A percentile compares a stretch with the other conserved stretches of the same genome.
phyloP scores from a whole-genome alignment of 2,888 invertebrate genomes.

The Neoaliturus tenellus region DNA sequence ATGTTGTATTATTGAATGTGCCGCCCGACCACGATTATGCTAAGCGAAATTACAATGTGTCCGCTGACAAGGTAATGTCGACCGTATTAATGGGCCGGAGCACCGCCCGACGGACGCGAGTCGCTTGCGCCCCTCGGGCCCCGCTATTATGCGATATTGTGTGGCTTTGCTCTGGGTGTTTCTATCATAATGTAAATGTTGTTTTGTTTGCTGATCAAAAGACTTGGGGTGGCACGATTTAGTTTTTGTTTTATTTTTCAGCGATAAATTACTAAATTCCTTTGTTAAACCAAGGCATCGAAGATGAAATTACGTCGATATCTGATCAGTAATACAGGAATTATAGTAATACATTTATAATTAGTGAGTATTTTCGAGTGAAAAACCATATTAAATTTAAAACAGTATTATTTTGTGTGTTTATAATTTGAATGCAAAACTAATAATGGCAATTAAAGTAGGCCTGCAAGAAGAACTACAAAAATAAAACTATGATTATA shows the following conservation, averaged over 20 bases:
- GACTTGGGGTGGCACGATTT: slow-evolving; percentile 15
- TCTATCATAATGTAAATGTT: slow-evolving; percentile 39
- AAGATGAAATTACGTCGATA: too few relatives aligned
- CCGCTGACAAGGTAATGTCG: slow-evolving; percentile 48
- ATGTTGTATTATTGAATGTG: slow-evolving; percentile 53
- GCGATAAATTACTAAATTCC: too few relatives aligned
- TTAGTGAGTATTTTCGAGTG: too few relatives aligned
- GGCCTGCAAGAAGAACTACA: too few relatives aligned
- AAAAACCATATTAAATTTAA: too few relatives aligned
- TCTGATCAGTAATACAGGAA: too few relatives aligned
- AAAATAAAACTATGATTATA: too few relatives aligned
- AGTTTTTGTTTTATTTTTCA: not conserved
- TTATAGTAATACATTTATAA: too few relatives aligned
- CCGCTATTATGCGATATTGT: slow-evolving; percentile 11
- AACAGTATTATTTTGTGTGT: too few relatives aligned
- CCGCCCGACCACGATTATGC: slow-evolving; percentile 52
- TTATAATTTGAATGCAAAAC: too few relatives aligned
- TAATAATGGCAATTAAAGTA: too few relatives aligned
- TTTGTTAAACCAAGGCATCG: too few relatives aligned
- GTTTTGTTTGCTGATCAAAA: slow-evolving; percentile 35
- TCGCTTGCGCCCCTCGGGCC: slow-evolving; percentile 40
- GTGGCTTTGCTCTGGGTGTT: slow-evolving; percentile 24
- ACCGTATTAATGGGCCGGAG: slow-evolving; percentile 39
- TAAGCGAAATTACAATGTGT: slow-evolving; percentile 48
- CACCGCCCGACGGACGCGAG: slow-evolving; percentile 23